phyloP scores from a whole-genome alignment of 2,113 vertebrate species.

The Pampusana beccarii region DNA sequence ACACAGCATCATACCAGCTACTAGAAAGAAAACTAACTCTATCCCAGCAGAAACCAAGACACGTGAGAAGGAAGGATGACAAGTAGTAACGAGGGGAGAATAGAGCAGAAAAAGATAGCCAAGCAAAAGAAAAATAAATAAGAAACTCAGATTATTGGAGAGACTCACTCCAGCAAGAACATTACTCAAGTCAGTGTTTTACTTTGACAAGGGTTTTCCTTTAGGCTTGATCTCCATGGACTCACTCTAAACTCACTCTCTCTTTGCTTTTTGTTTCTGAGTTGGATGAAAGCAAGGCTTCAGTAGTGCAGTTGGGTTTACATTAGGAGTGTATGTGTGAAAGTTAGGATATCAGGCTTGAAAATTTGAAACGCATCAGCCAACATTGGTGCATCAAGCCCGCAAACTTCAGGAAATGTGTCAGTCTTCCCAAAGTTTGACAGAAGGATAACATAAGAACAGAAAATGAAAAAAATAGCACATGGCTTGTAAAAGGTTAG shows the following conservation, averaged over 20 bases:
- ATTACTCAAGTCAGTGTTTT: neutral
- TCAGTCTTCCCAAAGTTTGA: neutral
- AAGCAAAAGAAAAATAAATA: neutral
- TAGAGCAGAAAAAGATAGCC: neutral
- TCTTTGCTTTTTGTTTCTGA: neutral
- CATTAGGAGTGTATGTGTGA: constrained; percentile 5
- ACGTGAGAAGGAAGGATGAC: neutral
- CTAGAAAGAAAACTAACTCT: too few species aligned
- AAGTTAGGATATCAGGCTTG: neutral
- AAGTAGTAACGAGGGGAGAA: neutral
- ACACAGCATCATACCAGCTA: too few species aligned
- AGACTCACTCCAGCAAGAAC: neutral
- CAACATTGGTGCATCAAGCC: neutral
- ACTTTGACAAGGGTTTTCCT: neutral
- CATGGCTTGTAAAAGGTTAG: neutral
- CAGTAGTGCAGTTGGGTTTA: constrained; percentile 26
- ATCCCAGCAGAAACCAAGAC: too few species aligned
- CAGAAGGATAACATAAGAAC: neutral
- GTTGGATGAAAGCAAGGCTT: neutral
- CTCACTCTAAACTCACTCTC: neutral
- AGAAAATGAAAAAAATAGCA: neutral
- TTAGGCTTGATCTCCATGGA: neutral
- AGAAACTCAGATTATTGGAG: neutral
- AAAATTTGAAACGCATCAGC: neutral
- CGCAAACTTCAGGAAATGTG: neutral